Base-by-base conservation (phyloP, 2,113 vertebrate genomes). In the Pagrus major region DNA sequence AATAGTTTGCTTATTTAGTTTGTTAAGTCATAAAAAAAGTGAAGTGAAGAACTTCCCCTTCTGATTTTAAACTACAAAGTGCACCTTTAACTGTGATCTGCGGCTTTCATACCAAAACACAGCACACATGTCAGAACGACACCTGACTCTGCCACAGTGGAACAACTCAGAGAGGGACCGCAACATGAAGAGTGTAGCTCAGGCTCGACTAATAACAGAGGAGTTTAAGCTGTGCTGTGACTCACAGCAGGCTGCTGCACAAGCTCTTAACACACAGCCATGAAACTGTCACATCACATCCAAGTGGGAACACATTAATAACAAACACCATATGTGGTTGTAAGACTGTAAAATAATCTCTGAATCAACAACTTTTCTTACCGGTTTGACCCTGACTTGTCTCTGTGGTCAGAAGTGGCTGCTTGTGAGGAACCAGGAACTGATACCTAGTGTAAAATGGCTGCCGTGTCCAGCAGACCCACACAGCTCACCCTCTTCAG, bases 371-470 rank as follows among this genome's bases (percentile, higher is more conserved):
- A 14, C 61, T 70, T 60, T 44, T 71, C 86, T 89, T 42, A 80
- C 84, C 77, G 9, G 8, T 47, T 42, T 56, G 29, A 65, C n/a
- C 47, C 25, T 29, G 10, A 9, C 33, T 46, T 42, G n/a, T 52
- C 20, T 59, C 29, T 65, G 9, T 20, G 31, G 20, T 79, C 72
- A 65, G 27, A n/a, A 47, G n/a, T 20, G 2, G 7, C 16, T 47
- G 20, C 29, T 66, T 60, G 31, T 69, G 41, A 59, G 61, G n/a
- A 5, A 70, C 58, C 64, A 84, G 52, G 66, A 58, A 31, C 42
- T 73, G 46, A 61, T 42, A 60, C 35, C 42, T 47, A 10, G 16
- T 56, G 39, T 67, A 85, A 92, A 90, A 90, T 91, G 91, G 88
- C 85, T 1, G 31, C 64, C 4, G 18, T 51, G 73, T 78, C 25